Percentiles rank a stretch among this genome's conserved stretches.
phyloP scores from a whole-genome alignment of 2,888 invertebrate species.

The Perithous albicinctus region DNA sequence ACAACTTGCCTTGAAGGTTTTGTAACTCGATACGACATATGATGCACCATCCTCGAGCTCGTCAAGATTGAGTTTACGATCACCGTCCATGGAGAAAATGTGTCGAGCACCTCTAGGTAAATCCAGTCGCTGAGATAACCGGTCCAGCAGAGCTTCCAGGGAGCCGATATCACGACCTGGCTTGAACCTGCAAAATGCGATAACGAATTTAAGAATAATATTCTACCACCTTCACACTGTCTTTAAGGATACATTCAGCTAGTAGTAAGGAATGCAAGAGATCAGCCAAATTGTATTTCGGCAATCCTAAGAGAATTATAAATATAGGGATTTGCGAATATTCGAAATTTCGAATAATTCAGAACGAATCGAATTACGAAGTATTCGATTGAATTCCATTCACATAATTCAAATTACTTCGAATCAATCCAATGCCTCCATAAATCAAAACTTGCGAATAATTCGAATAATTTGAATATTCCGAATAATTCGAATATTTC shows the following conservation, averaged over 20 bases:
- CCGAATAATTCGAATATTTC: too few species aligned
- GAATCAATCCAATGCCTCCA: too few species aligned
- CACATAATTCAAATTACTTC: too few species aligned
- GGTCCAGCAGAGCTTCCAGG: constrained; percentile 93
- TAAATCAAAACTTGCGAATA: too few species aligned
- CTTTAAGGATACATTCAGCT: too few species aligned
- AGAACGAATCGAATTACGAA: too few species aligned
- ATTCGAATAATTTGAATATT: too few species aligned
- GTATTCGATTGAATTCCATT: too few species aligned
- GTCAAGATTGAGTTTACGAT: constrained; percentile 92
- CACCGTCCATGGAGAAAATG: constrained; percentile 96
- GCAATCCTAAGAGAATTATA: too few species aligned
- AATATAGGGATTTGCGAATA: too few species aligned
- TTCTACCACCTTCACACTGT: background rate
- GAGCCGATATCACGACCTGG: constrained; percentile 95
- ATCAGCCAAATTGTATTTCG: background rate
- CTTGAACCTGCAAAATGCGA: constrained; percentile 87
- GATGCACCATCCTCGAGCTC: constrained; percentile 96
- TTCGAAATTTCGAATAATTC: too few species aligned
- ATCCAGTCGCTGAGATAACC: constrained; percentile 94
- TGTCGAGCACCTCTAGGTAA: constrained; percentile 95
- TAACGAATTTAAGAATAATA: background rate
- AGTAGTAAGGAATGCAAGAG: background rate
- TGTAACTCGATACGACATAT: constrained; percentile 96
- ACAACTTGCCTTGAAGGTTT: constrained; percentile 93